Evolutionary conservation across 30 jellyfish, hydroid and myxozoan species (phyloP).

Genomic region (Mastigias papua): DNA sequence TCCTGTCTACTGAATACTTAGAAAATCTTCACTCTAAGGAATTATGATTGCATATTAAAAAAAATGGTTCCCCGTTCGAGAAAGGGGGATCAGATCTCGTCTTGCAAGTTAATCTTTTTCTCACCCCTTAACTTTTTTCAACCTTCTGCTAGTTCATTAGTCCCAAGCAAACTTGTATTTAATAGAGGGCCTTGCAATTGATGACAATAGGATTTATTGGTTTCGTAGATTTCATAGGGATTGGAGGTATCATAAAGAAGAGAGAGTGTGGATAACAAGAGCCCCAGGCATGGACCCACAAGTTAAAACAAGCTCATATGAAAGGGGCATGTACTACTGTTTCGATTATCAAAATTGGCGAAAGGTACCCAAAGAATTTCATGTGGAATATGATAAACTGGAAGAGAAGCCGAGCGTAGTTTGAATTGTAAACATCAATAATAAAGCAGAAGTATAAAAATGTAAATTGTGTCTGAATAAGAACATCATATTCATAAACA

Average conservation of each 20-base stretch:
- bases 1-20: no score
- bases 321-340: constrained; percentile 95
- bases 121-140: no score
- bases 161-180: no score
- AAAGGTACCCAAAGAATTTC: constrained; percentile 93
- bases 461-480: constrained; percentile 75
- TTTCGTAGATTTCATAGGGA: constrained; percentile 91
- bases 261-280: constrained; percentile 95
- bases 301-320: constrained; percentile 91
- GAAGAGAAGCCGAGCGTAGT: constrained; percentile 92
- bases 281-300: constrained; percentile 99
- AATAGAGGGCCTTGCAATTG: no score
- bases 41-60: no score
- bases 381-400: constrained; percentile 94
- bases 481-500: constrained; percentile 22
- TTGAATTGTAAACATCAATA: constrained; percentile 15
- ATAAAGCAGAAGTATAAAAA: constrained; percentile 36
- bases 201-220: no score
- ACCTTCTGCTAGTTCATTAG: no score
- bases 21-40: no score
- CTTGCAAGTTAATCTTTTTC: no score
- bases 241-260: constrained; percentile 98
- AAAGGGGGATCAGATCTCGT: no score
- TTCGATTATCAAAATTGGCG: constrained; percentile 97
- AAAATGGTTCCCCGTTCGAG: no score